Base-by-base conservation (phyloP, 2,797 vertebrate genomes). In the Salmo trutta region DNA sequence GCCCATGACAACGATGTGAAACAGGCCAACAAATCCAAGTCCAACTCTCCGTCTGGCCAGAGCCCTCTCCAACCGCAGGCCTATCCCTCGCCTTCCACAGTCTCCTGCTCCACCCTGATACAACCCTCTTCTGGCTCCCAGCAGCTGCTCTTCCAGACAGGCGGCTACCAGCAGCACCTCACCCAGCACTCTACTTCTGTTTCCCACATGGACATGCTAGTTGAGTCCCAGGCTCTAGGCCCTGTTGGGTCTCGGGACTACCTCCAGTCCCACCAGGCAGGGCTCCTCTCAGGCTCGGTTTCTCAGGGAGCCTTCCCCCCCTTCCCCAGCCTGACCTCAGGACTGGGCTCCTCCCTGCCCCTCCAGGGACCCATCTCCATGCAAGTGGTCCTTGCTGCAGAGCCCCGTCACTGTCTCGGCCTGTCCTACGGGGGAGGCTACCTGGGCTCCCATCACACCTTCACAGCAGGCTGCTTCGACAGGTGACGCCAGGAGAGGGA, bases 1-100 rank as follows among this genome's bases (percentile, higher is more conserved):
- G 90, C 89, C 0, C 91, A 94, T n/a, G 90, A 94, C 71, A 94
- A 91, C 15, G 88, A 94, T 15, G 83, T 94, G 77, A 93, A 92
- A 86, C 93, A 94, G 66, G 89, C 91, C 53, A 86, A 86, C 19
- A 85, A 91, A 0, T 81, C 88, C 75, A 93, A 94, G 86, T 91
- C 88, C 17, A 88, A 88, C 73, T 56, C 85, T 74, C 83, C 69
- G 59, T 77, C 54, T 6, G 16, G 19, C 62, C 78, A 62, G 69
- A 47, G 47, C 3, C 41, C 41, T 47, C 41, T 14, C 10, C 75
- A 79, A 70, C 47, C 68, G 14, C 52, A 21, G 21, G 33, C 59
- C 24, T 66, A 70, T 29, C 67, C 64, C 19, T 52, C 71, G 78
- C 79, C 86, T 78, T 4, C 76, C 33, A 47, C 41, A 27, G 54